Evolutionary conservation across 2,113 vertebrate species (phyloP), one percentile per base, ranked within the genome.

Genomic region (Micromys minutus): DNA sequence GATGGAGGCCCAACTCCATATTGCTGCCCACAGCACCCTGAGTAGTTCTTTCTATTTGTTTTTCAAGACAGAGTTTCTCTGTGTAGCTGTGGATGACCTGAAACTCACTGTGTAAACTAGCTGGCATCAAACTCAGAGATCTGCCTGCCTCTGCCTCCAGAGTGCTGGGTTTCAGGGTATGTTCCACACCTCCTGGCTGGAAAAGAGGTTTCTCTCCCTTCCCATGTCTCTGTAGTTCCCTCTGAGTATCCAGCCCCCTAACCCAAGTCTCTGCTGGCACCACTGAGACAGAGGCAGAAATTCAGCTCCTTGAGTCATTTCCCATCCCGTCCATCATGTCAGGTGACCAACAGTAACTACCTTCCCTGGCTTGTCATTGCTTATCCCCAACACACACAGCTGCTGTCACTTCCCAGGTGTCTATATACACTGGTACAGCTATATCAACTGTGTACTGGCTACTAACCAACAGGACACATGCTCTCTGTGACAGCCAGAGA

Each of bases 211-310:
- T 39, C 59, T 63, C 34, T 84, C 81, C 8, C 39, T 34, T 63
- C 29, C n/a, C 59, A 16, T 45, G 59, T 84, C n/a, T 29, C 80
- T 59, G 59, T 42, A 61, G 29, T 16, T 83, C 42, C 29, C 24
- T 12, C 13, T 61, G 26, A 61, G 6, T 84, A 52, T 34, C 13
- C 16, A 45, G 81, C 57, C 59, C 65, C 69, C 65, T 91, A 87
- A 61, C 39, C 63, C 90, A 69, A 57, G n/a, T 95, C 90, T 79
- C 39, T 91, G 36, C 55, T 88, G n/a, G 12, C 87, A 89, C 5
- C 50, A 50, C 50, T 86, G 72, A 93, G 79, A 85, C 26, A 24
- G 67, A 24, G 88, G 5, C 47, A 36, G 80, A 89, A 63, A 65
- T 67, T 83, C 81, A 83, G 45, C 34, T 65, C 42, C 47, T 45